These are phyloP conservation scores for Megaceryle maxima DNA, from an alignment of 2,113 vertebrate genomes.

Conservation along the genomic window DNA sequence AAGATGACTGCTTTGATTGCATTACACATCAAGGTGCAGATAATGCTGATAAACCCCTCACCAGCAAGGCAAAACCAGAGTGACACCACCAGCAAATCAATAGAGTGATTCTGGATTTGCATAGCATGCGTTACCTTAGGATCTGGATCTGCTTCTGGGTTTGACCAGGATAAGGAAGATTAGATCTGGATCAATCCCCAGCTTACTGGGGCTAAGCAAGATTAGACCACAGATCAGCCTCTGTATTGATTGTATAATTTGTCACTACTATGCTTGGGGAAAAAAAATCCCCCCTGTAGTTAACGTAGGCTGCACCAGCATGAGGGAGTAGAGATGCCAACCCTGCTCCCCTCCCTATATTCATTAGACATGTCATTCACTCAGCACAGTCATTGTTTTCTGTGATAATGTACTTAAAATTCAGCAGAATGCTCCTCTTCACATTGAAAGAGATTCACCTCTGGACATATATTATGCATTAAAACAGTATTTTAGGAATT, in stretches of 20 bases:
- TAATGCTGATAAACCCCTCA: not conserved
- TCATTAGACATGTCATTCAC: not conserved
- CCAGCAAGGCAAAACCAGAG: not conserved
- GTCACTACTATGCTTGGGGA: not conserved
- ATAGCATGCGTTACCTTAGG: not conserved
- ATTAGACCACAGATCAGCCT: conserved; percentile 48
- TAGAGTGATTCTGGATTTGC: not conserved
- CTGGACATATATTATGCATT: not conserved
- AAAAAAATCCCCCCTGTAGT: fast-evolving
- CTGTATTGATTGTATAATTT: not conserved
- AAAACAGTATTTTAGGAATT: not conserved
- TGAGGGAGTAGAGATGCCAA: not conserved
- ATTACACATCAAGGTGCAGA: not conserved
- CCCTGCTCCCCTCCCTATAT: not conserved
- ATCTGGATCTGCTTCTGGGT: conserved; percentile 35
- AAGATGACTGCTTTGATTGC: not conserved
- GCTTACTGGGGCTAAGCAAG: conserved; percentile 33
- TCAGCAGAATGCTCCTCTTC: not conserved
- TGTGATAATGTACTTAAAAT: not conserved
- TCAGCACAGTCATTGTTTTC: not conserved
- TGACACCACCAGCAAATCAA: not conserved
- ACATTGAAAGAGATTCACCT: conserved; percentile 21
- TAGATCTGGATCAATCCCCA: conserved; percentile 54
- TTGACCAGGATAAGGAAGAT: conserved; percentile 56
- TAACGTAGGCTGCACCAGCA: not conserved